These are phyloP conservation scores for Dryobates pubescens DNA, from an alignment of 2,797 vertebrate genomes.

Conservation along the genomic window DNA sequence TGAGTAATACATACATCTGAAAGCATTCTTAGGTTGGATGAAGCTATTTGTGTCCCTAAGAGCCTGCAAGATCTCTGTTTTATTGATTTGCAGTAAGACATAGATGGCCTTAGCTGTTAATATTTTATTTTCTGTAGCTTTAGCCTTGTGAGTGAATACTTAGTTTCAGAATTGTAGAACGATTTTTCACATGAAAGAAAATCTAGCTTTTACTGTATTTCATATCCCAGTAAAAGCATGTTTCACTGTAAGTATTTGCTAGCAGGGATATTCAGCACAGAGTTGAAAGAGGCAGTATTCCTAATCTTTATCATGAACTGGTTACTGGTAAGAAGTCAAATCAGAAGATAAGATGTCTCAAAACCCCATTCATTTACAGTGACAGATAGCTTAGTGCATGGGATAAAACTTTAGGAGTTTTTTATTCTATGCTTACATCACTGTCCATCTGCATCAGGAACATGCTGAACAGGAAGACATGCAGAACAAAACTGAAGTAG, in stretches of 20 bases:
- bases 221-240: background rate
- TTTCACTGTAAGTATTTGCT: background rate
- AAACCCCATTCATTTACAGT: background rate
- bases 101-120: background rate
- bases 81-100: background rate
- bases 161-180: background rate
- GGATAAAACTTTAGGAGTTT: slow-evolving; percentile 15
- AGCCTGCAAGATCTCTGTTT: background rate
- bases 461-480: background rate
- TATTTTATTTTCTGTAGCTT: background rate
- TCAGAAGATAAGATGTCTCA: background rate
- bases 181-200: background rate
- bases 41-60: background rate
- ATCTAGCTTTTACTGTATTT: background rate
- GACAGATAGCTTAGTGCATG: background rate
- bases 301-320: background rate
- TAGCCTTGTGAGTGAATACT: background rate
- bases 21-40: background rate
- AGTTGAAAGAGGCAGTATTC: background rate
- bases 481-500: background rate
- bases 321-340: slow-evolving; percentile 20
- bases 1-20: background rate
- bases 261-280: background rate
- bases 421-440: background rate
- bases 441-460: background rate